A percentile compares a stretch with the other conserved stretches of the same genome.
Conservation (phyloP, 2,113 vertebrate species). For the Mola mola region DNA sequence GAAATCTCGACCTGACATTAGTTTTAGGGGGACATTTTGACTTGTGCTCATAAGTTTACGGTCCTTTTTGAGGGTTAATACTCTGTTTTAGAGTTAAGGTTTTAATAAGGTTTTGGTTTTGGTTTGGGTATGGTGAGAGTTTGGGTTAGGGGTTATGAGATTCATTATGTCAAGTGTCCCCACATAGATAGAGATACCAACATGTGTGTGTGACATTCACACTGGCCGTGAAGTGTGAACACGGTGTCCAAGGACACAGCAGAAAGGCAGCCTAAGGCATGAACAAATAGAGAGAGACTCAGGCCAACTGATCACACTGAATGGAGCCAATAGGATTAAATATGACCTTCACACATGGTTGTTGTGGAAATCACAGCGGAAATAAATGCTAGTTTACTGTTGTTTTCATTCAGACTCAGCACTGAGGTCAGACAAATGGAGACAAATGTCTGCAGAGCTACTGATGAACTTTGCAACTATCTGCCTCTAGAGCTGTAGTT, state of each 20-base stretch:
- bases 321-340: slow-evolving; percentile 59
- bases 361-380: slow-evolving; percentile 17
- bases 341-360: slow-evolving; percentile 61
- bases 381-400: slow-evolving; percentile 11
- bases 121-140: too few species aligned
- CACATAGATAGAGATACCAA: too few species aligned
- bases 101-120: too few species aligned
- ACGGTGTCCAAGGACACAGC: slow-evolving; percentile 59
- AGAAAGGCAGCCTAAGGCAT: slow-evolving; percentile 46
- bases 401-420: slow-evolving; percentile 29
- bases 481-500: not conserved
- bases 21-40: too few species aligned
- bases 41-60: too few species aligned
- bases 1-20: too few species aligned
- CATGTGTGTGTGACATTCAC: slow-evolving; percentile 4
- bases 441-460: not conserved
- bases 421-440: slow-evolving; percentile 21
- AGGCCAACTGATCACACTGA: slow-evolving; percentile 31
- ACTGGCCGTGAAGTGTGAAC: slow-evolving; percentile 39
- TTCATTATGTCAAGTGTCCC: too few species aligned
- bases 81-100: too few species aligned
- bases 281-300: slow-evolving; percentile 34
- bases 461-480: not conserved
- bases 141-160: too few species aligned
- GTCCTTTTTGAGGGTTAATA: too few species aligned